Evolutionary conservation across 2,888 invertebrate species (phyloP).

Genomic region (Ochropacha duplaris): DNA sequence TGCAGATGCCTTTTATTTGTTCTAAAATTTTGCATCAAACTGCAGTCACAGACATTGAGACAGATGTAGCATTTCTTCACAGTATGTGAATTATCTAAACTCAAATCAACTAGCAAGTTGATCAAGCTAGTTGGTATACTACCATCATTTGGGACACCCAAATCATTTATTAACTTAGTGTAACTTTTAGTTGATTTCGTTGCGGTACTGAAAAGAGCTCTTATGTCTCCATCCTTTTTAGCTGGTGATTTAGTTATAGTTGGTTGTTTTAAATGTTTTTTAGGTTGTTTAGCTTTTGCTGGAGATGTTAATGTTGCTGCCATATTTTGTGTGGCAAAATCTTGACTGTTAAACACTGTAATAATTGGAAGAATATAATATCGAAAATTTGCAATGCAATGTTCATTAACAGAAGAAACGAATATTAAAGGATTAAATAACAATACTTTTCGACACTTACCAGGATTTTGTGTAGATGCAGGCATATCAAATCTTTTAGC

Average conservation of each 20-base stretch:
- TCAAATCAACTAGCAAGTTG: slow-evolving; percentile 74
- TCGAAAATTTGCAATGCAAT: background rate
- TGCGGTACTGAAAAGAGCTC: slow-evolving; percentile 77
- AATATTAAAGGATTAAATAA: slow-evolving; percentile 1
- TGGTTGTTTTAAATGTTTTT: slow-evolving; percentile 39
- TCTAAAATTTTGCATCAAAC: slow-evolving; percentile 40
- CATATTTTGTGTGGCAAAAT: slow-evolving; percentile 35
- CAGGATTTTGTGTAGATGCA: slow-evolving; percentile 59
- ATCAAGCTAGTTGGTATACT: slow-evolving; percentile 60
- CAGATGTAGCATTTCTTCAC: slow-evolving; percentile 69
- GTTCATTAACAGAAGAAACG: too few species aligned
- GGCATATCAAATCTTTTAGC: slow-evolving; percentile 74
- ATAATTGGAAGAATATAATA: slow-evolving; percentile 18
- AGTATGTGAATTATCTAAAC: slow-evolving; percentile 55
- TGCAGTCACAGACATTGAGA: slow-evolving; percentile 67
- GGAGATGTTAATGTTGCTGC: slow-evolving; percentile 23
- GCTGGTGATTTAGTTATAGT: slow-evolving; percentile 52
- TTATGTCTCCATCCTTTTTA: slow-evolving; percentile 79
- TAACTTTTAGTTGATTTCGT: slow-evolving; percentile 76
- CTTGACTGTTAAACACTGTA: slow-evolving; percentile 53
- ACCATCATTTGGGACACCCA: slow-evolving; percentile 61
- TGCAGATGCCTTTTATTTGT: slow-evolving; percentile 27
- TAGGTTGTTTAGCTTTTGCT: slow-evolving; percentile 47
- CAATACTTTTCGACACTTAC: slow-evolving; percentile 41
- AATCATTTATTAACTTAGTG: slow-evolving; percentile 67